Evolutionary conservation across 1,140 invertebrate species (phyloP), one percentile per base, ranked within the genome.

Genomic region (Leptonema lineaticorne): DNA sequence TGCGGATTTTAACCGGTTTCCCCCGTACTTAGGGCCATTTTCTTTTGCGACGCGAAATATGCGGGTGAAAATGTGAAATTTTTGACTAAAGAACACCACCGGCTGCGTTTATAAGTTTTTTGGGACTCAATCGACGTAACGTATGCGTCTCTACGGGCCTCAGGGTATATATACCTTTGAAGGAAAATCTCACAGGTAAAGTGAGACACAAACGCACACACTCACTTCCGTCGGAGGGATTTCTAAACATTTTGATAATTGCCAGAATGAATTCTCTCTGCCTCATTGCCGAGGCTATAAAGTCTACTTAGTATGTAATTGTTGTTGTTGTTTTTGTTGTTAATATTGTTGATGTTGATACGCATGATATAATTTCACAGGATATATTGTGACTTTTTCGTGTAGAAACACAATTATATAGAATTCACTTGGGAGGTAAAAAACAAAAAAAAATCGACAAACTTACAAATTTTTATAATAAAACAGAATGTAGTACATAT

Each of bases 141-240:
- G 27, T 56, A 60, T 45, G 65, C 48, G 65, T 58, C 57, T 48
- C n/a, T 27, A n/a, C 11, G 20, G 20, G 53, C 65, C 65, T 28
- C 26, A 18, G 46, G 63, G 26, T 5, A 22, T 4, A 18, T 20
- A n/a, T 11, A 26, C 33, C 26, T 20, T 46, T 7, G 14, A 41
- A 41, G 53, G 22, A 48, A 67, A 67, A 46, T 37, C 50, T 59
- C 45, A 30, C 37, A 1, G 9, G 14, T 50, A 57, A 59, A 67
- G 22, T n/a, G 29, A 60, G 18, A 41, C 56, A n/a, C n/a, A n/a
- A n/a, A n/a, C n/a, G n/a, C n/a, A n/a, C n/a, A n/a, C n/a, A n/a
- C 14, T 7, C 65, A 58, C 46, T 16, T 45, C 56, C 45, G n/a
- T 67, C 65, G 60, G 60, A 67, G 65, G 65, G 46, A 59, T 59